Percentiles rank a stretch among this genome's conserved stretches.
Evolutionary conservation across 2,797 vertebrate genomes (phyloP).

Genomic region (Helostoma temminkii): DNA sequence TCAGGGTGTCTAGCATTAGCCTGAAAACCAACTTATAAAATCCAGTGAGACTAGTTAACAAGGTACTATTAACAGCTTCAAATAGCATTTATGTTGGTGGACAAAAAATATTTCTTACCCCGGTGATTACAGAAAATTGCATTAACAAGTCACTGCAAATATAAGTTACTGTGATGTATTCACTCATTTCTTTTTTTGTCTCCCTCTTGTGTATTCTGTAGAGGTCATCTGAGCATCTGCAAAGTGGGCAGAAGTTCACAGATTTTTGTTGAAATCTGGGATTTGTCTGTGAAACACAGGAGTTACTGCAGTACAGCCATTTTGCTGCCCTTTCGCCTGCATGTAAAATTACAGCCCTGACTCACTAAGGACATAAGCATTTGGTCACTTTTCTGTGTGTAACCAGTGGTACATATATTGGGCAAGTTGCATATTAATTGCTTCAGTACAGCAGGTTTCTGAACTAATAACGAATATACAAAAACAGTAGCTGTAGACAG

Average conservation of each 20-base stretch:
- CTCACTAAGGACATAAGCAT: constrained; percentile 51
- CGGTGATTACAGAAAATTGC: not conserved
- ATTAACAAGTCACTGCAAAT: not conserved
- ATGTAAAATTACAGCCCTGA: constrained; percentile 59
- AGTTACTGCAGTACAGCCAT: constrained; percentile 39
- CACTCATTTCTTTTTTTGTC: not conserved
- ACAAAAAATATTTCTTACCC: not conserved
- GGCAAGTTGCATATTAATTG: constrained; percentile 28
- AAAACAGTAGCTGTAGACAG: constrained; percentile 48
- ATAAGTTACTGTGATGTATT: not conserved
- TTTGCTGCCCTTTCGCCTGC: constrained; percentile 50
- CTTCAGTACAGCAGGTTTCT: constrained; percentile 40
- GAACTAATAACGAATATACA: constrained; percentile 37
- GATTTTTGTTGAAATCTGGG: constrained; percentile 26
- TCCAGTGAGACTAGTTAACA: not conserved
- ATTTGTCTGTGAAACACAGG: constrained; percentile 20
- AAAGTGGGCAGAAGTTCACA: constrained; percentile 7
- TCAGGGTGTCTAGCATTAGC: not conserved
- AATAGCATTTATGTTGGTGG: not conserved
- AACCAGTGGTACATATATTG: constrained; percentile 50
- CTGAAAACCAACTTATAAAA: not conserved
- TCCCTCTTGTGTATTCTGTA: constrained; percentile 39
- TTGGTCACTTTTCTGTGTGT: constrained; percentile 52
- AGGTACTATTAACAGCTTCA: not conserved
- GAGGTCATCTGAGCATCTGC: constrained; percentile 82